Evolutionary conservation across 1,140 invertebrate genomes (phyloP).

Genomic region (Streblospio benedicti): DNA sequence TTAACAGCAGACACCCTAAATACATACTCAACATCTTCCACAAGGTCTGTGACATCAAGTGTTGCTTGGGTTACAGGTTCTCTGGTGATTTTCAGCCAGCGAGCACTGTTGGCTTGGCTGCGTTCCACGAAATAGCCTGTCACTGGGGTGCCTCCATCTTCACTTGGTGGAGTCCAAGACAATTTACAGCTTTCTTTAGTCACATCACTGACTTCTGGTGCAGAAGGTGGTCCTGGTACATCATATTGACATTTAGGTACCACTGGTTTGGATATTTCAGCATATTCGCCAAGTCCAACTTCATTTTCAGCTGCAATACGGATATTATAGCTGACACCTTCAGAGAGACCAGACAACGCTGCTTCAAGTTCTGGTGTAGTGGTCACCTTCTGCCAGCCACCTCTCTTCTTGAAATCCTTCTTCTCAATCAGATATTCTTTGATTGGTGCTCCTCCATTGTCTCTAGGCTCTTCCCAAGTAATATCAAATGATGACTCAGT

Average conservation of each 20-base stretch:
- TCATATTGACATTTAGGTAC: slow-evolving; percentile 19
- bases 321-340: slow-evolving; percentile 85
- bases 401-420: slow-evolving; percentile 43
- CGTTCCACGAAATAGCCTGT: slow-evolving; percentile 89
- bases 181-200: slow-evolving; percentile 81
- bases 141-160: slow-evolving; percentile 75
- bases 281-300: slow-evolving; percentile 17
- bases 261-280: slow-evolving; percentile 13
- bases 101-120: slow-evolving; percentile 26
- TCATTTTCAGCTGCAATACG: slow-evolving; percentile 90
- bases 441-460: slow-evolving; percentile 87
- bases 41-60: slow-evolving; percentile 49
- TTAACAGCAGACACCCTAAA: slow-evolving; percentile 90
- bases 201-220: slow-evolving; percentile 78
- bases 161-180: slow-evolving; percentile 72
- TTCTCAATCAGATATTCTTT: slow-evolving; percentile 56
- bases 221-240: slow-evolving; percentile 80
- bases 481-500: slow-evolving; percentile 87
- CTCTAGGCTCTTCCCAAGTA: slow-evolving; percentile 80
- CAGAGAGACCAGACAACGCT: slow-evolving; percentile 53
- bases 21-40: slow-evolving; percentile 88
- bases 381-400: slow-evolving; percentile 3
- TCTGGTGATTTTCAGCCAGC: slow-evolving; percentile 51
- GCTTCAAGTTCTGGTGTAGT: slow-evolving; percentile 52
- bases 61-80: slow-evolving; percentile 71